Conservation (phyloP, 2,888 invertebrate species). For the Mantis religiosa region DNA sequence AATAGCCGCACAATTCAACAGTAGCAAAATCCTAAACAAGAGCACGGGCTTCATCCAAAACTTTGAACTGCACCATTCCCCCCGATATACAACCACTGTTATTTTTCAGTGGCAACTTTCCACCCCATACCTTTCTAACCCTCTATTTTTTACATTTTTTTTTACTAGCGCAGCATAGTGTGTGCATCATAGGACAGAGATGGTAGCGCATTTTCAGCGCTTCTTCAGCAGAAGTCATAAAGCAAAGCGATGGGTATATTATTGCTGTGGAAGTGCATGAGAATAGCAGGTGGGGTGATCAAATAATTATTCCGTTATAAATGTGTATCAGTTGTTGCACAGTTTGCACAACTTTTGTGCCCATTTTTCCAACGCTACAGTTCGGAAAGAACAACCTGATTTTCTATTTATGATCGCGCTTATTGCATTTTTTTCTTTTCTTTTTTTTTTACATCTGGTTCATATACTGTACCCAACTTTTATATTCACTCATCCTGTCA, state of each 20-base stretch:
- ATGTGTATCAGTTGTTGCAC: neutral
- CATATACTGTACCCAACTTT: neutral
- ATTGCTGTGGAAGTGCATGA: neutral
- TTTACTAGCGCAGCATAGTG: neutral
- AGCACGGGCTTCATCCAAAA: neutral
- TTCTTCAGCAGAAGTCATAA: neutral
- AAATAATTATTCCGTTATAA: neutral
- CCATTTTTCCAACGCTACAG: neutral
- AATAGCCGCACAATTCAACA: neutral
- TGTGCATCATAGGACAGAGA: neutral
- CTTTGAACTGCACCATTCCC: neutral
- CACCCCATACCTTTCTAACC: neutral
- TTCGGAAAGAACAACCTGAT: neutral
- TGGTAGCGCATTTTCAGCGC: neutral
- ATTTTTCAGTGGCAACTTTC: neutral
- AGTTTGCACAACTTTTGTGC: neutral
- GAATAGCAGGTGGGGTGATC: neutral
- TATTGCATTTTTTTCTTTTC: neutral
- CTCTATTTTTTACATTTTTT: neutral
- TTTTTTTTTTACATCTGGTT: neutral
- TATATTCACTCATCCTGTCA: neutral
- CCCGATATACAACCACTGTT: neutral
- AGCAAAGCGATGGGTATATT: neutral
- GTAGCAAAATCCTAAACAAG: neutral
- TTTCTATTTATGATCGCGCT: neutral